Base-by-base conservation (phyloP, 2,113 vertebrate genomes). In the Romanogobio albipinnatus region DNA sequence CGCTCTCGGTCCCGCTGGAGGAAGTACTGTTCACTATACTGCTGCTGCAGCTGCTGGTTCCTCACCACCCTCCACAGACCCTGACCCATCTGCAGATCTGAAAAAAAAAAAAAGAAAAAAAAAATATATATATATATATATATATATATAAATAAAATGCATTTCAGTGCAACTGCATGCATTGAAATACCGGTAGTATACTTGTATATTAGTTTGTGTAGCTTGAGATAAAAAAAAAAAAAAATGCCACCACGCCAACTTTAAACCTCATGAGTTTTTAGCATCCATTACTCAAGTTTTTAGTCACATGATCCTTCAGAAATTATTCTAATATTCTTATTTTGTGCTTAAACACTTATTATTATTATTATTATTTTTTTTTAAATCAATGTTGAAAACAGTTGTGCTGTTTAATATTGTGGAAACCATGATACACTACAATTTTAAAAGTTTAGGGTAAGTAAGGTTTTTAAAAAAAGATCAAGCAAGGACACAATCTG, bases 41-140 rank as follows among this genome's bases (percentile, higher is more conserved):
- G 95, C 92, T 98, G 96, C 76, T 99, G 98, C 85, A 98, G 93
- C 90, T 98, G 97, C 91, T 98, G 97, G 93, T 96, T 98, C 92
- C 96, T 97, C 92, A 95, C 96, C 89, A 99, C 96, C 94, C 97
- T 97, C 98, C 98, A 99, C 92, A 99, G 94, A 91, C 93, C 97
- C 90, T 99, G 98, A 98, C 98, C 98, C 98, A 99, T 99, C 97
- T 98, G 94, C 90, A 84, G 93, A 91, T 89, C 95, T 96, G 91
- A 8, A 70, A 88, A 81, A 89, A 24, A 76, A 45, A 33, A 3
- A 3, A 45, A 33, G 0, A 3, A 33, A 33, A 33, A 33, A 33
- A 3, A 33, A 33, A 2, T 3, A 3, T 33, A 33, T 33, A 3
- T 3, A 33, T 33, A 33, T 33, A 33, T 33, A 33, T 33, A 33